phyloP scores from a whole-genome alignment of 1,140 invertebrate genomes.

The Aleiodes sp. region DNA sequence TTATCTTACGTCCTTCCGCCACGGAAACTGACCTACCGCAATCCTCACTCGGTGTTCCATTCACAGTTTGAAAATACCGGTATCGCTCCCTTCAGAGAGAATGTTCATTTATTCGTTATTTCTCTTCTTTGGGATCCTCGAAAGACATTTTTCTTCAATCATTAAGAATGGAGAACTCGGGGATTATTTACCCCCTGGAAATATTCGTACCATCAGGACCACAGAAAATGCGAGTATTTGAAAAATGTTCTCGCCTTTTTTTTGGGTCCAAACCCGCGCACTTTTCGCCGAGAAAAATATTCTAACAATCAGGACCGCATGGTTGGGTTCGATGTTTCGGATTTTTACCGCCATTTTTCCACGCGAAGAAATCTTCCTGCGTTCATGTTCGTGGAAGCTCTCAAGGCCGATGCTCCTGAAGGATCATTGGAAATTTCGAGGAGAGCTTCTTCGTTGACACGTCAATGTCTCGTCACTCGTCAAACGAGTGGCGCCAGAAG shows the following conservation, averaged over 20 bases:
- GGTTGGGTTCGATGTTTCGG: not conserved
- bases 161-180: not conserved
- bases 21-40: conserved; percentile 31
- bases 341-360: not conserved
- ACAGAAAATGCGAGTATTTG: conserved; percentile 28
- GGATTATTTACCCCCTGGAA: conserved; percentile 43
- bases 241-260: conserved; percentile 27
- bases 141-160: not conserved
- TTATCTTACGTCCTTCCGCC: conserved; percentile 30
- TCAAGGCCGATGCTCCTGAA: not conserved
- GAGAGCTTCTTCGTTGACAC: conserved; percentile 19
- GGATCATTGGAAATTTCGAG: not conserved
- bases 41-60: not conserved
- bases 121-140: too few species aligned
- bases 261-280: conserved; percentile 16
- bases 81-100: conserved; percentile 4
- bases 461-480: conserved; percentile 57
- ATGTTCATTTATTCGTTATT: too few species aligned
- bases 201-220: conserved; percentile 47
- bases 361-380: too few species aligned
- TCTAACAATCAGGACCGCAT: conserved; percentile 48
- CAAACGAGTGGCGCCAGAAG: conserved; percentile 57
- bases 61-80: not conserved
- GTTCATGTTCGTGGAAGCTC: too few species aligned
- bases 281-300: conserved; percentile 40